Evolutionary conservation across 2,113 vertebrate genomes (phyloP), one percentile per base, ranked within the genome.

Genomic region (Eretmochelys imbricata): DNA sequence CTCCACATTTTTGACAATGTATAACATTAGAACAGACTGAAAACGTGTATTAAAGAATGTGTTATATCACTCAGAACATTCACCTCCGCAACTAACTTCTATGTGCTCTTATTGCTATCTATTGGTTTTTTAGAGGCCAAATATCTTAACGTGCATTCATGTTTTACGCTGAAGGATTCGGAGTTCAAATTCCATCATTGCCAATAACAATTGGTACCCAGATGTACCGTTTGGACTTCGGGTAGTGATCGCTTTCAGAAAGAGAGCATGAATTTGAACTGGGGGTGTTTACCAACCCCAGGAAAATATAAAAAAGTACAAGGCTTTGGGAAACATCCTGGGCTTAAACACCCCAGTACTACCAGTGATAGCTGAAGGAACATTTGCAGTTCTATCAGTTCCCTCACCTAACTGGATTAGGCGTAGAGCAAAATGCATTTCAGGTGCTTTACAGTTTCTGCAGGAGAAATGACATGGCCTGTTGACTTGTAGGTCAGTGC

Each of bases 111-210:
- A 84, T 54, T 4, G 6, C 72, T 89, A 89, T 83, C 81, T 79
- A 89, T 31, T 91, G 93, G 91, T 72, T 96, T 96, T 87, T 75
- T 75, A 94, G 90, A 95, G 89, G 91, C 83, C 51, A 87, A 48
- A 46, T 84, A 57, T 93, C 93, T 97, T 97, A 94, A 94, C 92
- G 81, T 94, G 85, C 80, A 90, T 90, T 89, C 88, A 86, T 88
- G 93, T 91, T 96, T 94, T 93, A 90, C 83, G 87, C 6, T 38
- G 54, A 83, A 93, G 88, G 97, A 97, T 86, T 59, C 57, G 59
- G 82, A 97, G 89, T 97, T 98, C 95, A 94, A 89, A 96, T 92
- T 87, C 90, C 95, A 95, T 83, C 87, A 89, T 91, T 91, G 84
- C 95, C 96, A 94, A 91, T 95, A 96, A 95, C 93, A 91, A 57